Percentiles rank a stretch among this genome's conserved stretches.
These are phyloP conservation scores for Pseudochirops corinnae DNA, from an alignment of 2,797 vertebrate species.

Conservation along the genomic window DNA sequence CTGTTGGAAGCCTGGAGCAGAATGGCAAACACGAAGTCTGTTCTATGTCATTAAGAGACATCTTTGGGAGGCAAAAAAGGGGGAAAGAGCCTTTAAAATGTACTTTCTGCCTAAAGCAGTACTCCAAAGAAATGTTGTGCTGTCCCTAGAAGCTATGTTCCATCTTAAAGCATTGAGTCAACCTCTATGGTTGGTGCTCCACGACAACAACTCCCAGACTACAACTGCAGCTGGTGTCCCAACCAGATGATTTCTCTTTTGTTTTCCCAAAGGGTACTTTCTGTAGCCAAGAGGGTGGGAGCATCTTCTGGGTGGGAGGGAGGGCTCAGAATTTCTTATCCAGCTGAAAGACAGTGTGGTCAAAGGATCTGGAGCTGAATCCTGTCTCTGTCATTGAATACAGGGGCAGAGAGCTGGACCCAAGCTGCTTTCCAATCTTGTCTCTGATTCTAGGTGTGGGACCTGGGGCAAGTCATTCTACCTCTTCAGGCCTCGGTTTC, in stretches of 20 bases:
- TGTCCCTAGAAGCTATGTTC: constrained; percentile 74
- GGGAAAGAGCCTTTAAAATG: constrained; percentile 61
- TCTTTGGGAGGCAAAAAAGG: constrained; percentile 45
- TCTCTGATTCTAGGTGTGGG: too few species aligned
- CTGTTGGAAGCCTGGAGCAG: constrained; percentile 32
- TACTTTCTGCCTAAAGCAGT: constrained; percentile 55
- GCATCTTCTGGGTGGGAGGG: too few species aligned
- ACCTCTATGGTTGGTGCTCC: constrained; percentile 81
- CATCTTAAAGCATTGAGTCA: constrained; percentile 79
- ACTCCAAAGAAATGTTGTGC: constrained; percentile 58
- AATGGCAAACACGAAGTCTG: constrained; percentile 41
- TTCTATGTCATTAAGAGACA: background rate
- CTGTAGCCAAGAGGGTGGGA: constrained; percentile 69
- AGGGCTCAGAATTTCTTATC: too few species aligned
- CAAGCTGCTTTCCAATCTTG: too few species aligned
- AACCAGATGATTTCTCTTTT: constrained; percentile 82
- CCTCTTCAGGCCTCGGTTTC: too few species aligned
- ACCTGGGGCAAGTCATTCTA: too few species aligned
- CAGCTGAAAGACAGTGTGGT: too few species aligned
- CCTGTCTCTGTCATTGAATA: too few species aligned
- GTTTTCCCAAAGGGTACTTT: constrained; percentile 69
- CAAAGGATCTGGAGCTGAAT: too few species aligned
- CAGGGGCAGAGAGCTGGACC: too few species aligned
- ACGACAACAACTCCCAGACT: constrained; percentile 45
- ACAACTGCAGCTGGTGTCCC: constrained; percentile 84